Evolutionary conservation across 92 coral and sea anemone genomes (phyloP).

Genomic region (Pocillopora meandrina): DNA sequence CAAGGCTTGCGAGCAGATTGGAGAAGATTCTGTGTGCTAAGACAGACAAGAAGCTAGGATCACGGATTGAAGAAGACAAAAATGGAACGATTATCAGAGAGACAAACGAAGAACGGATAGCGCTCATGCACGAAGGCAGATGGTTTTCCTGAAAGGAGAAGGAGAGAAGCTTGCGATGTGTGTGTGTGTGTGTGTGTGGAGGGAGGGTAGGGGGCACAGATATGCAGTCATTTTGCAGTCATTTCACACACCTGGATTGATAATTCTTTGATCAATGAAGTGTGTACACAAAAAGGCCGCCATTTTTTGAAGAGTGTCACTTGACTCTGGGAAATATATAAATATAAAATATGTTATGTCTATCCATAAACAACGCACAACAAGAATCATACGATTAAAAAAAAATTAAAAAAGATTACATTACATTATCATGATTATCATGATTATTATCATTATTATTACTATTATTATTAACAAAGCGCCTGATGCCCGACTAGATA

Average conservation of each 20-base stretch:
- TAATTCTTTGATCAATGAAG: slow-evolving; percentile 83
- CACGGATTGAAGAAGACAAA: too few species aligned
- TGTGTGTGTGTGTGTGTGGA: neutral
- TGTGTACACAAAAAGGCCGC: slow-evolving; percentile 84
- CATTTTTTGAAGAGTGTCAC: slow-evolving; percentile 76
- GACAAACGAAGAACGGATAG: too few species aligned
- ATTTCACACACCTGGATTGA: slow-evolving; percentile 78
- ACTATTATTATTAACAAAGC: too few species aligned
- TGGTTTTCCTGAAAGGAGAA: neutral
- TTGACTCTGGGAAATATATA: slow-evolving; percentile 54
- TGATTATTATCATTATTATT: too few species aligned
- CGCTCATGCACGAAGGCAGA: too few species aligned
- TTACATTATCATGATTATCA: too few species aligned
- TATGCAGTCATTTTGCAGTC: too few species aligned
- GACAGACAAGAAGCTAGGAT: too few species aligned
- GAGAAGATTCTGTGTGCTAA: too few species aligned
- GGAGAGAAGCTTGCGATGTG: neutral
- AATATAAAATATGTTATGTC: neutral
- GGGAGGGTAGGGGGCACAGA: neutral
- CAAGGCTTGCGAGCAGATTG: neutral
- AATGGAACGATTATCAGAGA: too few species aligned
- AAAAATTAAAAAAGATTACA: too few species aligned
- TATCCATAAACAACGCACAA: neutral
- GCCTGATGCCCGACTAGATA: too few species aligned
- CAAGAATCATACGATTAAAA: neutral